phyloP scores from a whole-genome alignment of 2,113 vertebrate species.

The Balaenoptera acutorostrata region DNA sequence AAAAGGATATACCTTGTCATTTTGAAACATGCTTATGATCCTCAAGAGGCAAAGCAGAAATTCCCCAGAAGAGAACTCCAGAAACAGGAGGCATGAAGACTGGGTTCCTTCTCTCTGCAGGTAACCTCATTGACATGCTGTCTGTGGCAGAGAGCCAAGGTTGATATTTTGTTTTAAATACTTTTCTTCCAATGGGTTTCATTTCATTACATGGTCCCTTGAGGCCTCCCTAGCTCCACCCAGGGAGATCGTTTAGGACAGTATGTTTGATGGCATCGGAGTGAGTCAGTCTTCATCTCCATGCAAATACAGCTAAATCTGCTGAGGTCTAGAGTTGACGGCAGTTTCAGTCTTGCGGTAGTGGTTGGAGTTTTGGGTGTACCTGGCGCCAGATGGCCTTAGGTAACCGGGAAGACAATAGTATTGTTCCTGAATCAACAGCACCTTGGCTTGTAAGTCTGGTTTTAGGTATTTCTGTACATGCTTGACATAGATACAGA shows the following conservation, averaged over 20 bases:
- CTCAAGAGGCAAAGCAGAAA: not conserved
- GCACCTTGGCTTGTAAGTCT: not conserved
- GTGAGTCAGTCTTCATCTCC: not conserved
- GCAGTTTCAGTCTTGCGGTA: not conserved
- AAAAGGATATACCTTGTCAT: not conserved
- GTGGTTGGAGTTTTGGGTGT: not conserved
- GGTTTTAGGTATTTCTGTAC: not conserved
- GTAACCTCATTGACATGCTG: not conserved
- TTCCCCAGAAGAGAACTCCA: not conserved
- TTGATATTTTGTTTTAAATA: not conserved
- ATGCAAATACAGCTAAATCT: not conserved
- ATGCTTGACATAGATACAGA: not conserved
- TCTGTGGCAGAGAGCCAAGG: not conserved
- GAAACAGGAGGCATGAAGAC: not conserved
- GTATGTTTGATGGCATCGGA: not conserved
- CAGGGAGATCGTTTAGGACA: not conserved
- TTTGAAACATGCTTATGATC: not conserved
- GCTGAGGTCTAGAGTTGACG: not conserved
- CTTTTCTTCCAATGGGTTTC: not conserved
- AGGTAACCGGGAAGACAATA: not conserved
- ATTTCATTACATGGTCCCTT: slow-evolving; percentile 26
- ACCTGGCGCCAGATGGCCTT: not conserved
- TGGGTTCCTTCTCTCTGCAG: not conserved
- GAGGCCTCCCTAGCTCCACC: not conserved
- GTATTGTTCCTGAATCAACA: not conserved